These are phyloP conservation scores for Oceanites oceanicus DNA, from an alignment of 2,113 vertebrate genomes.

Conservation along the genomic window DNA sequence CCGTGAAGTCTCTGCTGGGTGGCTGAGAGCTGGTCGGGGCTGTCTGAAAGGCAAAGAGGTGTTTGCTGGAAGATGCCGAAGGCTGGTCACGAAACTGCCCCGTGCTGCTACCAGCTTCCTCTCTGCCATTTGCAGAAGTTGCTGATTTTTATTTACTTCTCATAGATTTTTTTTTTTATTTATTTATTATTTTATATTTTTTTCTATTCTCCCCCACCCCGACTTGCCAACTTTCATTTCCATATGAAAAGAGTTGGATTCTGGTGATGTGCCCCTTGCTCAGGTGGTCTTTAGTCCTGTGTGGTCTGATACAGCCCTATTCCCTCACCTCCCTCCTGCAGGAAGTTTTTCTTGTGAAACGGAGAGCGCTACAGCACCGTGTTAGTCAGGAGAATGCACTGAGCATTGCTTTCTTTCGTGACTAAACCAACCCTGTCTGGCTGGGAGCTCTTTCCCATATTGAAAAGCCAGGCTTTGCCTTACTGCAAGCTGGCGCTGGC, in stretches of 20 bases:
- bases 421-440: neutral
- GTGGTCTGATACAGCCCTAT: neutral
- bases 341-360: neutral
- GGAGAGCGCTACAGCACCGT: rapidly evolving
- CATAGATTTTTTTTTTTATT: neutral
- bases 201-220: too few species aligned
- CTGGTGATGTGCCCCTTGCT: neutral
- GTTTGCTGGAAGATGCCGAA: neutral
- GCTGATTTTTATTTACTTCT: neutral
- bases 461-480: neutral
- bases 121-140: neutral
- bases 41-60: neutral
- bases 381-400: neutral
- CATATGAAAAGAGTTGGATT: neutral
- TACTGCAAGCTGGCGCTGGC: neutral
- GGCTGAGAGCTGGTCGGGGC: neutral
- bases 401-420: neutral
- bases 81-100: neutral
- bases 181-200: neutral
- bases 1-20: neutral
- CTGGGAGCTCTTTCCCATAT: neutral
- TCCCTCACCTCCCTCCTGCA: neutral
- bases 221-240: neutral
- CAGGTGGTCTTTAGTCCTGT: rapidly evolving
- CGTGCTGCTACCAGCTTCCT: neutral